Evolutionary conservation across 2,113 vertebrate genomes (phyloP).

Genomic region (Protobothrops mucrosquamatus): DNA sequence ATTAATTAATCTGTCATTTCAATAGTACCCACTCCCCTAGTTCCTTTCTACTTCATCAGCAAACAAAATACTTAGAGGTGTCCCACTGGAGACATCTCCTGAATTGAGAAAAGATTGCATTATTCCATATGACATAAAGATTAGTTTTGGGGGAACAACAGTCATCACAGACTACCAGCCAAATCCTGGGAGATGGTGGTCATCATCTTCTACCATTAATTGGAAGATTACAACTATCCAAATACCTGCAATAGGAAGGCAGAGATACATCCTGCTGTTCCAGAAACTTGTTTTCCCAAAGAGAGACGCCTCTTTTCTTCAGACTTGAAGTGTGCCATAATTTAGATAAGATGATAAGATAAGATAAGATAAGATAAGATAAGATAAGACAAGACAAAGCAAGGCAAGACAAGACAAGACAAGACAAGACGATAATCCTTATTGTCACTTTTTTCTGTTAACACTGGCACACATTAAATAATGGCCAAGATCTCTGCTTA

Average conservation of each 20-base stretch:
- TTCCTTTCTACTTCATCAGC: background rate
- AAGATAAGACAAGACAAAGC: no score
- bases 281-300: background rate
- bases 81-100: background rate
- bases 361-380: no score
- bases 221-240: background rate
- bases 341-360: background rate
- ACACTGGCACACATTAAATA: background rate
- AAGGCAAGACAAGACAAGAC: no score
- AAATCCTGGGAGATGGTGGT: background rate
- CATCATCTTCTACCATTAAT: background rate
- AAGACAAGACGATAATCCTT: background rate
- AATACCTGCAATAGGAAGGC: background rate
- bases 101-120: constrained; percentile 10
- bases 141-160: background rate
- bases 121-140: background rate
- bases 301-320: background rate
- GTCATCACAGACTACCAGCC: background rate
- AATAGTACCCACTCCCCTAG: background rate
- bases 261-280: background rate
- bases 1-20: constrained; percentile 25
- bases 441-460: background rate
- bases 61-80: constrained; percentile 21
- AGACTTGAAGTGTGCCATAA: background rate
- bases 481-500: no score